Percentiles rank a stretch among this genome's conserved stretches.
phyloP scores from a whole-genome alignment of 1,140 invertebrate genomes.

The Melipona quadrifasciata region DNA sequence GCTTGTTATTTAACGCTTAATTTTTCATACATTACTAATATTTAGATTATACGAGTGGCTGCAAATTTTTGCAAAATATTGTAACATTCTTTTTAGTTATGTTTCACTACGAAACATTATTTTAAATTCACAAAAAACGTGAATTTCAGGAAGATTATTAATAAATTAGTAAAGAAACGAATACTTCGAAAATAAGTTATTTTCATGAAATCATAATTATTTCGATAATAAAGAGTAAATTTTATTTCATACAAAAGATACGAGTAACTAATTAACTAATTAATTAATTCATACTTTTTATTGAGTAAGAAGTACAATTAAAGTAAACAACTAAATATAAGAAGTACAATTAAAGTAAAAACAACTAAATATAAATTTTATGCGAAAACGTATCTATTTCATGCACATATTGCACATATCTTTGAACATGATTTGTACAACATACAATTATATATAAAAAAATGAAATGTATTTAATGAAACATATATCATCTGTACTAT shows the following conservation, averaged over 20 bases:
- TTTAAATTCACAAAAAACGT: neutral
- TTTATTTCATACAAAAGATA: neutral
- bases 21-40: neutral
- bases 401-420: neutral
- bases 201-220: neutral
- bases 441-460: neutral
- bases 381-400: neutral
- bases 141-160: neutral
- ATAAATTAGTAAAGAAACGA: neutral
- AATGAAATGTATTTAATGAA: constrained; percentile 6
- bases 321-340: too few species aligned
- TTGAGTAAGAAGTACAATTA: neutral
- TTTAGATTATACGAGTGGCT: neutral
- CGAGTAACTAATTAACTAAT: neutral
- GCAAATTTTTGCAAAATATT: neutral
- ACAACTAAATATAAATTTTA: constrained; percentile 2
- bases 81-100: neutral
- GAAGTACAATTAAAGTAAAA: neutral
- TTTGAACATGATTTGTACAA: neutral
- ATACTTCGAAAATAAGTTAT: neutral
- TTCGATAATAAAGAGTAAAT: neutral
- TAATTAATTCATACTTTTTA: neutral
- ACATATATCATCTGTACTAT: neutral
- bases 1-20: neutral
- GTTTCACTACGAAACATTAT: neutral